Evolutionary conservation across 1,140 invertebrate genomes (phyloP).

Genomic region (Mamestra configurata): DNA sequence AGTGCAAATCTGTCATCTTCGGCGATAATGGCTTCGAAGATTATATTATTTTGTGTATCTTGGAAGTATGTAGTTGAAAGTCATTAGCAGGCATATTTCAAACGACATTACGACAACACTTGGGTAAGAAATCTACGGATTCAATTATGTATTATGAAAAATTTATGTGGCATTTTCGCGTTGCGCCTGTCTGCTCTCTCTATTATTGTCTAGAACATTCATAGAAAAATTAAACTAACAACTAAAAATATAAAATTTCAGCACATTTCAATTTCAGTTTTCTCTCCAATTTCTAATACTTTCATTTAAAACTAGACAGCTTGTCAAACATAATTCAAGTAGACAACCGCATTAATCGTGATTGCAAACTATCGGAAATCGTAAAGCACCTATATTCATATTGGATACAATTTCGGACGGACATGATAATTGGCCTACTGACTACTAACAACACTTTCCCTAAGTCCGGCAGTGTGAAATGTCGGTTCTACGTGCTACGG

Average conservation of each 20-base stretch:
- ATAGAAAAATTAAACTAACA: too few relatives aligned
- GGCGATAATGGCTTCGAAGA: slow-evolving; percentile 3
- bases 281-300: not conserved
- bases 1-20: slow-evolving; percentile 39
- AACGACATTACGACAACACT: not conserved
- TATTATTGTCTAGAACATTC: too few relatives aligned
- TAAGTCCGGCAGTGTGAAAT: not conserved
- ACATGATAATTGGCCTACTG: slow-evolving; percentile 1
- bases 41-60: slow-evolving; percentile 6
- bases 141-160: too few relatives aligned
- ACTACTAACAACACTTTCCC: slow-evolving; percentile 36
- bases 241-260: too few relatives aligned
- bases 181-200: too few relatives aligned
- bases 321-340: slow-evolving; percentile 18
- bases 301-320: not conserved
- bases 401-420: not conserved
- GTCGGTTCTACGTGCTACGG: slow-evolving; percentile 7
- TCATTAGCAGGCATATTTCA: not conserved
- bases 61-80: not conserved
- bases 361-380: not conserved
- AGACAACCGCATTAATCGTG: not conserved
- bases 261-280: not conserved
- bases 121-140: too few relatives aligned
- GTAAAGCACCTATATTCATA: not conserved
- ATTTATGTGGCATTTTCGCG: too few relatives aligned